Percentiles rank a stretch among this genome's conserved stretches.
These are phyloP conservation scores for Halocaridina rubra DNA, from an alignment of 2,888 invertebrate species.

Conservation along the genomic window DNA sequence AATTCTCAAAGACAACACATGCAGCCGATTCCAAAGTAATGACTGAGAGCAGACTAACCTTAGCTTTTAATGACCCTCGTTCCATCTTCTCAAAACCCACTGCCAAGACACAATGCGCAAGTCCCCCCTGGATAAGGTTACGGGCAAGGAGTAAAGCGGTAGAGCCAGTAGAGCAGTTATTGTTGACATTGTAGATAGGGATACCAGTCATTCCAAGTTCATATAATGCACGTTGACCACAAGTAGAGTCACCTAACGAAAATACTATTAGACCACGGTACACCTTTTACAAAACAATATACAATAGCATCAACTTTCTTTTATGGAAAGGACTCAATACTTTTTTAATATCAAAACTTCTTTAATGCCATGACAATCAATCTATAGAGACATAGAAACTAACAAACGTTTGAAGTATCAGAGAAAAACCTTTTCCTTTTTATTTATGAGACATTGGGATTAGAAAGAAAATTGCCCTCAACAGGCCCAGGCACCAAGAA, in stretches of 20 bases:
- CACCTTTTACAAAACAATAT: too few species aligned
- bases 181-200: conserved; percentile 97
- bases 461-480: too few species aligned
- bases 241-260: conserved; percentile 88
- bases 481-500: too few species aligned
- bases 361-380: too few species aligned
- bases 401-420: too few species aligned
- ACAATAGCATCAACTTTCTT: too few species aligned
- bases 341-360: too few species aligned
- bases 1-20: neutral
- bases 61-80: conserved; percentile 83
- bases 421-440: too few species aligned
- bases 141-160: conserved; percentile 91
- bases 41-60: conserved; percentile 73
- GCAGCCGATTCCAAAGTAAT: neutral
- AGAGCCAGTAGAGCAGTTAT: conserved; percentile 97
- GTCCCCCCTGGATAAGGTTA: conserved; percentile 90
- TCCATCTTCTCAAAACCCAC: conserved; percentile 99
- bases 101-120: conserved; percentile 88
- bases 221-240: conserved; percentile 94
- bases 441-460: too few species aligned
- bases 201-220: conserved; percentile 96
- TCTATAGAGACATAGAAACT: too few species aligned
- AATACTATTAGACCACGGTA: too few species aligned
- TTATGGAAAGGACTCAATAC: too few species aligned